phyloP scores from a whole-genome alignment of 2,797 vertebrate genomes.

The Pipistrellus nathusii region DNA sequence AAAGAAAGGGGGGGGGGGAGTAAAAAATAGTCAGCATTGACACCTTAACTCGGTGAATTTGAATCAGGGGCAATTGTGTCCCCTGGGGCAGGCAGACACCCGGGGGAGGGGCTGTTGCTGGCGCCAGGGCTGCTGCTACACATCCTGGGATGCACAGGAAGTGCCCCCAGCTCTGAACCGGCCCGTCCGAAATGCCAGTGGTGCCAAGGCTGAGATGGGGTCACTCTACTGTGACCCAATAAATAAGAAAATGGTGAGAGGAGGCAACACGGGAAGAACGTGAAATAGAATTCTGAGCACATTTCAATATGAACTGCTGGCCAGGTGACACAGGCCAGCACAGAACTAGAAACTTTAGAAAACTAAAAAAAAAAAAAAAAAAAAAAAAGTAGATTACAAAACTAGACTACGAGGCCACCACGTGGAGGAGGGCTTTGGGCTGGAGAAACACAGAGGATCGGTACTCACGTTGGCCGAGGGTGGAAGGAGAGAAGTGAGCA shows the following conservation, averaged over 20 bases:
- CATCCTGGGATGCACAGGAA: background rate
- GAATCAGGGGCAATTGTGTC: background rate
- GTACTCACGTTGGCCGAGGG: conserved; percentile 53
- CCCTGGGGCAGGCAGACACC: too few species aligned
- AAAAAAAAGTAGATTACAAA: background rate
- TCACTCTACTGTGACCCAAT: too few species aligned
- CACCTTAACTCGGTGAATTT: background rate
- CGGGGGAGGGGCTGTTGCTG: background rate
- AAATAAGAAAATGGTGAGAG: background rate
- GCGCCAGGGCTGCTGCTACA: background rate
- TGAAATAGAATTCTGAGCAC: background rate
- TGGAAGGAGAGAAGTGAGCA: background rate
- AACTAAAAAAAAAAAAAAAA: background rate
- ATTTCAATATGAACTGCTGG: background rate
- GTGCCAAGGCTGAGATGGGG: background rate
- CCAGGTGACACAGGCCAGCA: background rate
- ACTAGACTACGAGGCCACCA: background rate
- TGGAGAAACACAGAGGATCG: background rate
- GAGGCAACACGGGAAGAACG: background rate
- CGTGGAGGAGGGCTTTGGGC: background rate
- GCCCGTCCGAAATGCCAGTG: fast-evolving
- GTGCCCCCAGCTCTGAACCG: background rate
- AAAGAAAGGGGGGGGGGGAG: background rate
- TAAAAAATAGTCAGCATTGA: background rate
- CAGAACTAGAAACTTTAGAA: background rate